Base-by-base conservation (phyloP, 1,140 invertebrate species). In the Drosophila pseudoobscura region DNA sequence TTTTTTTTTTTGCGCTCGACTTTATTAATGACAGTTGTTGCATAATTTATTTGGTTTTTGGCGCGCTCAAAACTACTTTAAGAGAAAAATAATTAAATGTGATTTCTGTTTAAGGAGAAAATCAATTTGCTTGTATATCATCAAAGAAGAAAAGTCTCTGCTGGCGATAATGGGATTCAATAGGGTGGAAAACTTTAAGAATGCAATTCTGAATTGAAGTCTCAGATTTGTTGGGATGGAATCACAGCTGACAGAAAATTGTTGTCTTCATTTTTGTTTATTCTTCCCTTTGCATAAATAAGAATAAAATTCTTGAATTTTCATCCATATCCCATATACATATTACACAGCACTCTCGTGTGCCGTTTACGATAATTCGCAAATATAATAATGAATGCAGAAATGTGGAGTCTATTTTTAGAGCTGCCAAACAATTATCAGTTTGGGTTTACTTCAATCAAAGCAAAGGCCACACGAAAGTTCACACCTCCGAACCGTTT, bases 21-120 rank as follows among this genome's bases (percentile, higher is more conserved):
- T 82, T 87, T 88, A 87, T 87, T 87, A 87, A 83, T 87, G 83
- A 88, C 84, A 83, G 79, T 78, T 75, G 84, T 83, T 87, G 83
- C 83, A 87, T 89, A 87, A 87, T 87, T 87, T 87, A 88, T 83
- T 85, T 85, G 70, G 80, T 77, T 85, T 78, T 83, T 83, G 78
- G 78, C 66, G 47, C 52, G 73, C 59, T 80, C 57, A 62, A 44
- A 53, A 46, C 60, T 47, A 51, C 75, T 71, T 83, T 83, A 41
- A 66, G 56, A 75, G 70, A 24, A 57, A 83, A 82, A 83, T 79
- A 83, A 83, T 83, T 79, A 84, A 83, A 75, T 75, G 60, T 50
- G 60, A 66, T 59, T 75, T 75, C 60, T 54, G 70, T 61, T 79
- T 64, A 71, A 61, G 59, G 69, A 39, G 44, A 59, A 31, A 70